Conservation (phyloP, 2,797 vertebrate genomes). For the Tamandua tetradactyla region DNA sequence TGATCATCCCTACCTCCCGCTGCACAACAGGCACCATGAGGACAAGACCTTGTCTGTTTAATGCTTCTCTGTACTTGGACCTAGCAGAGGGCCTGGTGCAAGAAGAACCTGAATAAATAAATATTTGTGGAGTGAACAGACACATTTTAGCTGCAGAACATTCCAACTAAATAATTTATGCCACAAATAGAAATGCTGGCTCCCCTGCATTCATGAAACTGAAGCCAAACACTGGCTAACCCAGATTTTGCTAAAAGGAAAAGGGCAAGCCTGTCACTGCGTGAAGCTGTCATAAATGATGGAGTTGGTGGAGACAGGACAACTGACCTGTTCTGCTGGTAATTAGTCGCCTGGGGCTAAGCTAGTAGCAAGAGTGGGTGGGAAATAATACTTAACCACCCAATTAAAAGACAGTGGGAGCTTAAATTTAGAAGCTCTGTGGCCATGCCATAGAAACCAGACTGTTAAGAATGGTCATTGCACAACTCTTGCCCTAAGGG, state of each 20-base stretch:
- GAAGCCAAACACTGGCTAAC: conserved; percentile 54
- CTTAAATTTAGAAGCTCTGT: conserved; percentile 74
- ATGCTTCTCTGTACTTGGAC: not conserved
- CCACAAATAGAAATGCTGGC: conserved; percentile 58
- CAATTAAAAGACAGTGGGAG: conserved; percentile 73
- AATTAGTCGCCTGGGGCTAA: conserved; percentile 80
- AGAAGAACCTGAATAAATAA: conserved; percentile 34
- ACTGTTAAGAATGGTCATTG: conserved; percentile 2
- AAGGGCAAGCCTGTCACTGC: conserved; percentile 24
- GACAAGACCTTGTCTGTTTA: not conserved
- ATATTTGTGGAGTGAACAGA: conserved; percentile 6
- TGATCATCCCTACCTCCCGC: not conserved
- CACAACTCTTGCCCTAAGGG: not conserved
- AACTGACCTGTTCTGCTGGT: conserved; percentile 79
- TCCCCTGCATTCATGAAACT: conserved; percentile 58
- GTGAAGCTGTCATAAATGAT: conserved; percentile 52
- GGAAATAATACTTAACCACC: conserved; percentile 56
- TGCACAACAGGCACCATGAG: not conserved
- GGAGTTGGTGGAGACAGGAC: conserved; percentile 48
- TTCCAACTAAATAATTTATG: conserved; percentile 70
- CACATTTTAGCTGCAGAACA: conserved; percentile 56
- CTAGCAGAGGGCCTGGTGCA: not conserved
- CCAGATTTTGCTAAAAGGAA: conserved; percentile 50
- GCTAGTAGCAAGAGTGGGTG: conserved; percentile 68
- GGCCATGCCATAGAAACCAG: conserved; percentile 31